Evolutionary conservation across 1,140 invertebrate species (phyloP), one percentile per base, ranked within the genome.

Genomic region (Nylanderia fulva): DNA sequence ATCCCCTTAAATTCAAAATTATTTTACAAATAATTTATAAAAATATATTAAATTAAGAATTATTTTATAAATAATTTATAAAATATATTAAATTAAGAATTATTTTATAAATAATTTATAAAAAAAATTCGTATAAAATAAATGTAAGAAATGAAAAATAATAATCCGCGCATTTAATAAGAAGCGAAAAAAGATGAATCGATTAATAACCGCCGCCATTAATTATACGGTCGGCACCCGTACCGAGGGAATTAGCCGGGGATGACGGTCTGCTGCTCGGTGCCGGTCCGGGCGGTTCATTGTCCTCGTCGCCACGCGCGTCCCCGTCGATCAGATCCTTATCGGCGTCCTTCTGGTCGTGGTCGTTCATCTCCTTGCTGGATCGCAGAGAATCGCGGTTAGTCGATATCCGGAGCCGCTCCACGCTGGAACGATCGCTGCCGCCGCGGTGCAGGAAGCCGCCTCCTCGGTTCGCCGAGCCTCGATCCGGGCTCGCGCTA

Each of bases 231-330:
- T 63, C 3, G 69, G 54, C 88, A 91, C 91, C 90, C 84, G n/a
- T n/a, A 94, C 94, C 93, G 54, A 94, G 89, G 6, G 93, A 91
- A 90, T 92, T 92, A 45, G 89, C 89, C 18, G 94, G 94, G 21
- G 94, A 95, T 58, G 93, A 92, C 52, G 94, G 94, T 90, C 94
- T 91, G 80, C 94, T 95, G 77, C 92, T 89, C 0, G 94, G 94
- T 52, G 94, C 94, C 5, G 94, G 94, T 77, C 93, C 94, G 13
- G 94, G 94, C 58, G 94, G 94, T 90, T 95, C 94, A 86, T 95
- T 94, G 64, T 94, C 94, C 54, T 94, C 94, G 29, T 94, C 94
- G 15, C 88, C 86, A 39, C 94, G 86, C 9, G 91, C 90, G 36
- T 94, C 94, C 8, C 93, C 93, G 72, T 94, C 94, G 29, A 94